A percentile compares a stretch with the other conserved stretches of the same genome.
Evolutionary conservation across 2,888 invertebrate genomes (phyloP).

Genomic region (Cephus nigrinus): DNA sequence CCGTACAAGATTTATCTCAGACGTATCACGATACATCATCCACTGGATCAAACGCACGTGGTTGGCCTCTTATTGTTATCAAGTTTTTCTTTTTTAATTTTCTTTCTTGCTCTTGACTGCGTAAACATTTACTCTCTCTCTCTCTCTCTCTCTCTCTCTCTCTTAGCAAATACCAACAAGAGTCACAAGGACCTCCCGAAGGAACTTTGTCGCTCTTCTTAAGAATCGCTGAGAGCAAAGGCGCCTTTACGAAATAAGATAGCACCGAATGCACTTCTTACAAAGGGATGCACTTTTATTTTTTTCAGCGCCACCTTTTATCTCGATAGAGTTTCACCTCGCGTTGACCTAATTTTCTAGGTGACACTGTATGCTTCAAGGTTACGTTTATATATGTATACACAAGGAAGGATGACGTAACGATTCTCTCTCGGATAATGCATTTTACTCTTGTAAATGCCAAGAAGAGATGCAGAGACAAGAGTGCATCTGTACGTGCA

Average conservation of each 20-base stretch:
- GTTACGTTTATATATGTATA: neutral
- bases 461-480: neutral
- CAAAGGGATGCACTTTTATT: neutral
- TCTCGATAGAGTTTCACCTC: neutral
- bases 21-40: neutral
- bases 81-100: neutral
- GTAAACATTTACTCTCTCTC: neutral
- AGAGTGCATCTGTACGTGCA: neutral
- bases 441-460: neutral
- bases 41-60: neutral
- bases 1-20: neutral
- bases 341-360: neutral
- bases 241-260: neutral
- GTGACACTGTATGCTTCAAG: neutral
- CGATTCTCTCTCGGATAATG: neutral
- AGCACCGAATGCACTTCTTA: neutral
- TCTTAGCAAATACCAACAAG: neutral
- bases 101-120: neutral
- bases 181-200: neutral
- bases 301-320: neutral
- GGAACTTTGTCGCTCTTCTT: neutral
- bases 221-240: neutral
- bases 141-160: neutral
- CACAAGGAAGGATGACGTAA: neutral
- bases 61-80: neutral